These are phyloP conservation scores for Odontamblyopus lacepedii DNA, from an alignment of 2,797 vertebrate genomes.

Conservation along the genomic window DNA sequence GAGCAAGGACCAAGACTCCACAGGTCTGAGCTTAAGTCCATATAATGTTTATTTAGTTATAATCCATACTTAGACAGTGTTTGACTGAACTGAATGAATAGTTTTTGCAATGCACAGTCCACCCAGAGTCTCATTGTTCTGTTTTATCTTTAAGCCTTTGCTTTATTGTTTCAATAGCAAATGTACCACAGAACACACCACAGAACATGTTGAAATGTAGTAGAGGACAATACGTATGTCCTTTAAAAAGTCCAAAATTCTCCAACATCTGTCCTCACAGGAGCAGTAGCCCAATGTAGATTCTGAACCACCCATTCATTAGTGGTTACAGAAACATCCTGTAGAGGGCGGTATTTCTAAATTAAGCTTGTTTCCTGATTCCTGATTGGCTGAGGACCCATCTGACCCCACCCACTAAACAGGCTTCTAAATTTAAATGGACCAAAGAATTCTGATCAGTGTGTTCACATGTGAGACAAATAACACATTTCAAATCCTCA, in stretches of 20 bases:
- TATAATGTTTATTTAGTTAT: no score
- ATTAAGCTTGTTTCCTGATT: neutral
- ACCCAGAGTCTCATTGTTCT: no score
- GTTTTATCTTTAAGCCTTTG: no score
- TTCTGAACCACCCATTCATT: conserved; percentile 42
- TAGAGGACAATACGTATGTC: no score
- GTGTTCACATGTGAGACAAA: neutral
- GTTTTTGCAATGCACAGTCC: no score
- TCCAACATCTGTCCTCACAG: neutral
- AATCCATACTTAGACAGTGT: no score
- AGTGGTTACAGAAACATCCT: conserved; percentile 27
- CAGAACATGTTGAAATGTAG: no score
- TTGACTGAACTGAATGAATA: no score
- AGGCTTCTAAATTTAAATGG: conserved; percentile 12
- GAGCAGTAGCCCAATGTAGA: neutral
- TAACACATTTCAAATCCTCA: neutral
- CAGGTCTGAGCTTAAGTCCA: conserved; percentile 41
- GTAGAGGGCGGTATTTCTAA: conserved; percentile 31
- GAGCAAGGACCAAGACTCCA: conserved; percentile 65
- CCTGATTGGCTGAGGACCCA: conserved; percentile 6
- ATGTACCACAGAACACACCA: no score
- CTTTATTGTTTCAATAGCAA: no score
- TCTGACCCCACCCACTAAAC: conserved; percentile 6
- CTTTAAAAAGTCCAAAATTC: neutral
- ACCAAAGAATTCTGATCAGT: neutral